Conservation (phyloP, 2,797 vertebrate genomes). For the Australoheros facetus region DNA sequence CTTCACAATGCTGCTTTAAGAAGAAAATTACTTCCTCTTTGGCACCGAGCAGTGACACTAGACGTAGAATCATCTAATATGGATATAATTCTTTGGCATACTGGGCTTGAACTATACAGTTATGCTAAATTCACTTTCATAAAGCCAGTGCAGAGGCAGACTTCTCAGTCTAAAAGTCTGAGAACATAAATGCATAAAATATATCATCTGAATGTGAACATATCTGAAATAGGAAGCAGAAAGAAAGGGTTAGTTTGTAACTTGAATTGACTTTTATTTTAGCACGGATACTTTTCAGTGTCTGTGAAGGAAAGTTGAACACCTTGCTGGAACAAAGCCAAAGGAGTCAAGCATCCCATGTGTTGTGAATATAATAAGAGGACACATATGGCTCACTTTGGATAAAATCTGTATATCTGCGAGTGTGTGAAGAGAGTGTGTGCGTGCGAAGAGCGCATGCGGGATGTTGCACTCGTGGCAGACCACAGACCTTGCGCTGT, state of each 20-base stretch:
- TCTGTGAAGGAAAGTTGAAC: slow-evolving; percentile 11
- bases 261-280: slow-evolving; percentile 8
- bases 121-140: background rate
- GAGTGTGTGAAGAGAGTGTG: slow-evolving; percentile 4
- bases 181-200: background rate
- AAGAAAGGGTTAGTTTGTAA: slow-evolving; percentile 1
- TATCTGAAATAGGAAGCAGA: background rate
- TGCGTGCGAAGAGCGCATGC: slow-evolving; percentile 12
- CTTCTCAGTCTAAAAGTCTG: background rate
- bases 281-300: background rate
- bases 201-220: background rate
- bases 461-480: slow-evolving; percentile 38
- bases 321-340: slow-evolving; percentile 51
- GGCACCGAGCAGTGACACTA: background rate
- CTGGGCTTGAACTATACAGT: background rate
- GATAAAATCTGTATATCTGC: slow-evolving; percentile 49
- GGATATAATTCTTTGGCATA: background rate
- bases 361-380: slow-evolving; percentile 57
- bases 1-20: background rate
- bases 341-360: slow-evolving; percentile 37
- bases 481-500: slow-evolving; percentile 74
- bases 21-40: background rate
- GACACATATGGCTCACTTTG: slow-evolving; percentile 64
- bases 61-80: background rate
- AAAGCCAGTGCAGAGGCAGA: background rate